Base-by-base conservation (phyloP, 37 sponge, comb jelly and placozoan genomes). In the Haliclona indistincta region DNA sequence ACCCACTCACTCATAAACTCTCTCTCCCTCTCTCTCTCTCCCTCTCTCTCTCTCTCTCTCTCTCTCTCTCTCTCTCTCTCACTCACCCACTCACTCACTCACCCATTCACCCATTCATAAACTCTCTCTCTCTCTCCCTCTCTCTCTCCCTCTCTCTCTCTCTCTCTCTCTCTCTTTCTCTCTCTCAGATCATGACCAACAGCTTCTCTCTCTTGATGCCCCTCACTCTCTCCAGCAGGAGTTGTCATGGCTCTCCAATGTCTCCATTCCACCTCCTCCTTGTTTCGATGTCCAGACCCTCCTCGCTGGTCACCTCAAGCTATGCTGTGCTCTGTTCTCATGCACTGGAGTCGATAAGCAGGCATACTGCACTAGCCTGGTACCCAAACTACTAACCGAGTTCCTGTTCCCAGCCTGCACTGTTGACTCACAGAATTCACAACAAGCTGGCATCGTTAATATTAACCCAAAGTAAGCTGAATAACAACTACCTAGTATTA, bases 391-490 rank as follows among this genome's bases (percentile, higher is more conserved):
- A 11, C 40, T 97, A 2, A 76, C 73, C 28, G 56, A 78, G 47
- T 94, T 93, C 80, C 84, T 97, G 42, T 97, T 97, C 53, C 91
- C 97, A 23, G 97, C 97, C 4, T 93, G 94, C 34, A 87, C 63
- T 42, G 41, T 84, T 29, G 86, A 89, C 69, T 45, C 42, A 4
- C 61, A 81, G 52, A 77, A 69, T 32, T 33, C 70, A 17, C 35
- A 17, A 6, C 37, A 23, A 8, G 25, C 43, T 2, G 84, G 70
- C 6, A 67, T 78, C 1, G 51, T 80, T 3, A 44, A 68, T 56
- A 74, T 84, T 43, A 75, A n/a, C 38, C 86, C 90, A 32, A 64
- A 49, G 75, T 76, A 25, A 63, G 75, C 36, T 11, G 8, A 6
- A 34, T 54, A 13, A 47, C 8, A 8, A 47, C 49, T n/a, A n/a